Evolutionary conservation across 2,113 vertebrate species (phyloP).

Genomic region (Drymodes brunneopygia): DNA sequence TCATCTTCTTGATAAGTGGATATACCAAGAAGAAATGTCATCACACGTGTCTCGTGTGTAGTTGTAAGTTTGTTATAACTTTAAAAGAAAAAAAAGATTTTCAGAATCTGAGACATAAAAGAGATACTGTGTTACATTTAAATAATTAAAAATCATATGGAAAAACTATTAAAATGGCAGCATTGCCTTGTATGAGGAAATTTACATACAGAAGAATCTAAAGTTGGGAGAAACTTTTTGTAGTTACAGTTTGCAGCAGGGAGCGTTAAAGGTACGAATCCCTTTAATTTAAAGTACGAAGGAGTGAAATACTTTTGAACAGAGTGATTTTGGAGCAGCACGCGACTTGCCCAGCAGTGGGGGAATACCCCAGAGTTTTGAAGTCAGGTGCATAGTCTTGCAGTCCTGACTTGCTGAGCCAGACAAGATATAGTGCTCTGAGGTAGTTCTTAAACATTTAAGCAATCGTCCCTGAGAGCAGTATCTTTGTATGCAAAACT

Average conservation of each 20-base stretch:
- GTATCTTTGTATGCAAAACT: background rate
- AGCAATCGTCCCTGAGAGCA: background rate
- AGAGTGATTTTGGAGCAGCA: background rate
- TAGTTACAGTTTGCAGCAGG: background rate
- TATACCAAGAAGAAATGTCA: background rate
- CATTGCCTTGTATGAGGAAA: background rate
- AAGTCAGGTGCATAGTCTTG: background rate
- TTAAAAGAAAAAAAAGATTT: background rate
- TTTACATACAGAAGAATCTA: no score
- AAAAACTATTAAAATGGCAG: background rate
- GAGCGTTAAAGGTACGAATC: background rate
- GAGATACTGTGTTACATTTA: background rate
- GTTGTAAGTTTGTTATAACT: background rate
- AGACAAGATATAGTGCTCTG: background rate
- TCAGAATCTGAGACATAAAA: background rate
- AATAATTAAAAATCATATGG: accelerated
- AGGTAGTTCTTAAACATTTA: background rate
- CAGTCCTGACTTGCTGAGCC: background rate
- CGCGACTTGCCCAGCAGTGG: background rate
- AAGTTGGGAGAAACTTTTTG: background rate
- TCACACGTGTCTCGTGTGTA: accelerated
- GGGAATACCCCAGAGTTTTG: background rate
- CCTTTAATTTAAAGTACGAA: no score
- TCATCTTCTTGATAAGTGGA: background rate
- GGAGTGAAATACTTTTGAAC: background rate